Evolutionary conservation across 2,888 invertebrate genomes (phyloP).

Genomic region (Aporophyla nigra): DNA sequence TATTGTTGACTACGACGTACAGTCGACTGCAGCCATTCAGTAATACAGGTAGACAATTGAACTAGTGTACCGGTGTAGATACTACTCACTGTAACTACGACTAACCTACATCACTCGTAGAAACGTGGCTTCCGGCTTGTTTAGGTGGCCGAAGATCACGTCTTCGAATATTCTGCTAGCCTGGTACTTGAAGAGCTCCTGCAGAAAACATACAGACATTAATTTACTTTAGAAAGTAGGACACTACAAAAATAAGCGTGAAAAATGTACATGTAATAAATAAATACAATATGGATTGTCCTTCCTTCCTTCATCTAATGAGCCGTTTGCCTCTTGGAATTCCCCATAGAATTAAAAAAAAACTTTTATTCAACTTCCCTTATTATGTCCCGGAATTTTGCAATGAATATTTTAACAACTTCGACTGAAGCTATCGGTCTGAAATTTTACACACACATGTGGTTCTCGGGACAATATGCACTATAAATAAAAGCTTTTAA

Average conservation of each 20-base stretch:
- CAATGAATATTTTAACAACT: too few species aligned
- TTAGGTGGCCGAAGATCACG: constrained; percentile 61
- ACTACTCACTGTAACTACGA: constrained; percentile 71
- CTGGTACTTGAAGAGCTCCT: constrained; percentile 77
- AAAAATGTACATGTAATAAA: neutral
- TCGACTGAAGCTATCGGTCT: too few species aligned
- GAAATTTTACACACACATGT: too few species aligned
- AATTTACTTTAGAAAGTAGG: neutral
- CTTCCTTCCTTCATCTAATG: neutral
- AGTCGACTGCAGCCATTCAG: constrained; percentile 42
- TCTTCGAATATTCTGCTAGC: constrained; percentile 75
- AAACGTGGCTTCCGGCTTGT: constrained; percentile 61
- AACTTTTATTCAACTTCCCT: too few species aligned
- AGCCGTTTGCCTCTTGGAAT: too few species aligned
- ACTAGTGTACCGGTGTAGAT: constrained; percentile 66
- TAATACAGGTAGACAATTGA: constrained; percentile 67
- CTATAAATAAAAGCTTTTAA: too few species aligned
- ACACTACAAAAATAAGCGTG: neutral
- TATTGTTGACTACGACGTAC: constrained; percentile 41
- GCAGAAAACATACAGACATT: constrained; percentile 28
- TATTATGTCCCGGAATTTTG: too few species aligned
- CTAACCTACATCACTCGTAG: constrained; percentile 78
- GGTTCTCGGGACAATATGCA: too few species aligned
- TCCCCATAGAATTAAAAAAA: too few species aligned
- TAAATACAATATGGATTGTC: neutral